Conservation (phyloP, 2,888 invertebrate species). For the Netelia virgata region DNA sequence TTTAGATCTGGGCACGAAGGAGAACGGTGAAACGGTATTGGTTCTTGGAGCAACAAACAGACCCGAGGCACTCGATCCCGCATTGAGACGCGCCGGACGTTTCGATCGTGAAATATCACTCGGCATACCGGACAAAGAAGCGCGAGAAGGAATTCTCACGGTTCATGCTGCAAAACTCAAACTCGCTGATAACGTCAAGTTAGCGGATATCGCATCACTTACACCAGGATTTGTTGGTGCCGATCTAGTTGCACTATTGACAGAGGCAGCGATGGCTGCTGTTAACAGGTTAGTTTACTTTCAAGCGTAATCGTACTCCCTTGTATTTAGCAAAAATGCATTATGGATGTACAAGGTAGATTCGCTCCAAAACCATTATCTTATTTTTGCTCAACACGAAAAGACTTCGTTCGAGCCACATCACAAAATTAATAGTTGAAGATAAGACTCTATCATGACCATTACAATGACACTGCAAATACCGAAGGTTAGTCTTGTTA, state of each 20-base stretch:
- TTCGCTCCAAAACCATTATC: too few relatives aligned
- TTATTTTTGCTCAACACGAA: too few relatives aligned
- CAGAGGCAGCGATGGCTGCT: slow-evolving; percentile 95
- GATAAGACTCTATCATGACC: too few relatives aligned
- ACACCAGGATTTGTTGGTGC: slow-evolving; percentile 99
- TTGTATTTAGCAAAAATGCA: background rate
- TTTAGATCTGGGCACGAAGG: slow-evolving; percentile 86
- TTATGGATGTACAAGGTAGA: background rate
- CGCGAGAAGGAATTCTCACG: slow-evolving; percentile 92
- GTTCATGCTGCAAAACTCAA: slow-evolving; percentile 90
- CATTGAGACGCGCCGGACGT: slow-evolving; percentile 95
- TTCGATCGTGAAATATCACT: slow-evolving; percentile 97
- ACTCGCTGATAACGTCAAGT: slow-evolving; percentile 90
- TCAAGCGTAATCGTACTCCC: background rate
- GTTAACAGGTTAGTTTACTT: slow-evolving; percentile 88
- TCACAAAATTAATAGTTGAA: too few relatives aligned
- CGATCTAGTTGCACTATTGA: slow-evolving; percentile 94
- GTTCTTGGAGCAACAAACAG: slow-evolving; percentile 98
- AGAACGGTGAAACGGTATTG: slow-evolving; percentile 88
- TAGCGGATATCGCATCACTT: slow-evolving; percentile 90
- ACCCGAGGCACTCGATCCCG: slow-evolving; percentile 96
- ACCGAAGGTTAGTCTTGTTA: too few relatives aligned
- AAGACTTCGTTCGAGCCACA: too few relatives aligned
- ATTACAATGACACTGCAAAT: too few relatives aligned
- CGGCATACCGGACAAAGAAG: slow-evolving; percentile 95